Evolutionary conservation across 2,888 invertebrate genomes (phyloP), one percentile per base, ranked within the genome.

Genomic region (Rhamnusium bicolor): DNA sequence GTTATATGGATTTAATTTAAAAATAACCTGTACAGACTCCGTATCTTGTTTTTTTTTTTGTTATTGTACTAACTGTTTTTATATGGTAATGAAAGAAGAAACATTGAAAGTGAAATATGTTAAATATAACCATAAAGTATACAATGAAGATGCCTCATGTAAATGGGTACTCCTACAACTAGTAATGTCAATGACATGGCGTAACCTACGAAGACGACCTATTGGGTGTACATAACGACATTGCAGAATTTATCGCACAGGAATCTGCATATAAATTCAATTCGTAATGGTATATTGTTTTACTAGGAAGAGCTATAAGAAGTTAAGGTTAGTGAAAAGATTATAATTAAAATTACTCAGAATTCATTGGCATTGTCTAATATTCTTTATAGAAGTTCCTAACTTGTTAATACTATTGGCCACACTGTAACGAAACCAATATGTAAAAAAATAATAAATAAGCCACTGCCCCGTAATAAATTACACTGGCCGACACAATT

Each of bases 111-210:
- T 40, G 40, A 40, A n/a, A 10, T 40, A 40, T 40, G 40, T 40
- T n/a, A 40, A 40, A n/a, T 40, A 40, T 40, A 12, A 3, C 40
- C 21, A 18, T 53, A 53, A 5, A 32, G 32, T 8, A n/a, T n/a
- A 32, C 29, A 10, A 58, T n/a, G 29, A 18, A 32, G 58, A 58
- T 58, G 32, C 18, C 40, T 4, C 40, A 40, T 40, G 40, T 29
- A 58, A 16, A 16, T 29, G n/a, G 58, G 58, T 32, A 24, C 58
- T 18, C 32, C 58, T 32, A 58, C 58, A 32, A 58, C 32, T 29
- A 58, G 32, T 32, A 58, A 58, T 58, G 58, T 58, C 58, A 58
- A 58, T 58, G 58, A 58, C 58, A 58, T 24, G 16, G 32, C 58
- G 16, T 58, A 32, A 29, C 32, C 32, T 6, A 29, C 10, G 32